These are phyloP conservation scores for Hymenochirus boettgeri DNA, from an alignment of 2,113 vertebrate genomes.

Conservation along the genomic window DNA sequence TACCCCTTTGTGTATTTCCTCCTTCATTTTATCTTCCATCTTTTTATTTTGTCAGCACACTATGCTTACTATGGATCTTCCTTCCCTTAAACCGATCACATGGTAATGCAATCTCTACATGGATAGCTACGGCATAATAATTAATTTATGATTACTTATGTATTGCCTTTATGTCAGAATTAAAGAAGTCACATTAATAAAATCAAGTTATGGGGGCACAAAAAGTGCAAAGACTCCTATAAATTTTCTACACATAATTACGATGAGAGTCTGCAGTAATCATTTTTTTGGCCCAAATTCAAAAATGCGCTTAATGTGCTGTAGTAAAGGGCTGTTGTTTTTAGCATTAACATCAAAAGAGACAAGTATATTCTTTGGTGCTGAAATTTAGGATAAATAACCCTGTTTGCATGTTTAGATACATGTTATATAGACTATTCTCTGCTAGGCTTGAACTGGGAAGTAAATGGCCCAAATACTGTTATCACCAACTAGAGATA, in stretches of 20 bases:
- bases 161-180: constrained; percentile 13
- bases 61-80: background rate
- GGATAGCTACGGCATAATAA: background rate
- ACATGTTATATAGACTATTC: too few relatives aligned
- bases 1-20: constrained; percentile 7
- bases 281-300: too few relatives aligned
- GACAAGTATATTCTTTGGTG: too few relatives aligned
- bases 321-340: too few relatives aligned
- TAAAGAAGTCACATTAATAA: constrained; percentile 45
- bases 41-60: constrained; percentile 14
- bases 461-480: too few relatives aligned
- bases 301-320: too few relatives aligned
- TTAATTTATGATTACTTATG: background rate
- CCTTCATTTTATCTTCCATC: constrained; percentile 13
- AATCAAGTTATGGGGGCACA: constrained; percentile 41
- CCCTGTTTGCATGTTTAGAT: too few relatives aligned
- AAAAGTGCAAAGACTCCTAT: constrained; percentile 1
- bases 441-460: too few relatives aligned
- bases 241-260: background rate
- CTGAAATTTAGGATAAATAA: too few relatives aligned
- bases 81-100: constrained; percentile 12
- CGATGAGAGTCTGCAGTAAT: background rate
- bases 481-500: too few relatives aligned
- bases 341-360: too few relatives aligned
- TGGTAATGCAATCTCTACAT: background rate